Evolutionary conservation across 2,888 invertebrate genomes (phyloP).

Genomic region (Papilio elwesi): DNA sequence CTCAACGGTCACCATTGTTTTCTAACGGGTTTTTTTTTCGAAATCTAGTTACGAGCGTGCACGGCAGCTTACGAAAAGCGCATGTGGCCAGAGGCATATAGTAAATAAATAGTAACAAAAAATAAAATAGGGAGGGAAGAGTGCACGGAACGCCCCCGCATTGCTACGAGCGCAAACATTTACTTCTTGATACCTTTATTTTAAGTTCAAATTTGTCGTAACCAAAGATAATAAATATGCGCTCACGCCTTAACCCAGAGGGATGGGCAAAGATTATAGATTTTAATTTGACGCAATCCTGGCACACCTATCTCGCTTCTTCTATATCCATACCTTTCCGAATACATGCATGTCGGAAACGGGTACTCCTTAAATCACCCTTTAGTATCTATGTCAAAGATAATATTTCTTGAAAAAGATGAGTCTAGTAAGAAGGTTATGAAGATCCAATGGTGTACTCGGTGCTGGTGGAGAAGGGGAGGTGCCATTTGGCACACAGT

Average conservation of each 20-base stretch:
- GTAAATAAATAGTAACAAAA: conserved; percentile 32
- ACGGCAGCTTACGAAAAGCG: conserved; percentile 19
- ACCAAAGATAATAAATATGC: neutral
- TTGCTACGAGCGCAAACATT: neutral
- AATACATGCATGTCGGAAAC: too few relatives aligned
- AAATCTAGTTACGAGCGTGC: conserved; percentile 37
- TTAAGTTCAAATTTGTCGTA: neutral
- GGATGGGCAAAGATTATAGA: too few relatives aligned
- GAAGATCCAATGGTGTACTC: conserved; percentile 47
- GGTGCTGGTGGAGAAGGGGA: conserved; percentile 66
- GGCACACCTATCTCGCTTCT: too few relatives aligned
- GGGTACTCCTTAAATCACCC: too few relatives aligned
- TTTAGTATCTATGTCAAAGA: too few relatives aligned
- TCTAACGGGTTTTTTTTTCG: conserved; percentile 48
- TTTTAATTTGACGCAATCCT: too few relatives aligned
- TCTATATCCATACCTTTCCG: too few relatives aligned
- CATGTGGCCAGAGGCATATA: conserved; percentile 23
- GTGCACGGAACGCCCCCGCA: conserved; percentile 34
- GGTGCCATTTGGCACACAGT: conserved; percentile 75
- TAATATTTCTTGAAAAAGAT: neutral
- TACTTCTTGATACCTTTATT: conserved; percentile 5
- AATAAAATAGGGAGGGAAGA: conserved; percentile 42
- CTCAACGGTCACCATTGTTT: conserved; percentile 43
- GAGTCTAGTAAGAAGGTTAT: neutral
- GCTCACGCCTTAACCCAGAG: too few relatives aligned